Base-by-base conservation (phyloP, 2,888 invertebrate species). In the Cosmia pyralina region DNA sequence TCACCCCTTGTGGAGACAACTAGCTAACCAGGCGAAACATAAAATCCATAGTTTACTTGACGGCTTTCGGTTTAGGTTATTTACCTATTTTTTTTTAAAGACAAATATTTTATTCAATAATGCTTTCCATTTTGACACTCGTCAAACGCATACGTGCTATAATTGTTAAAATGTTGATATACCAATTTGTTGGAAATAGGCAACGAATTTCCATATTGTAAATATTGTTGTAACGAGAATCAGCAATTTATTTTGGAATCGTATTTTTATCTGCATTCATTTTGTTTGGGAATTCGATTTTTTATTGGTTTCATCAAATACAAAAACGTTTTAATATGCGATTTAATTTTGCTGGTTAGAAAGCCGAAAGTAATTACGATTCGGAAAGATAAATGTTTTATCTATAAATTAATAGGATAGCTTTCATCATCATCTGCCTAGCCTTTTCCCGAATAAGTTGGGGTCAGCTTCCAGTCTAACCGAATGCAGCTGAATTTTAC, bases 101-200 rank as follows among this genome's bases (percentile, higher is more conserved):
- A 60, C 41, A 55, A 77, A 60, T n/a, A 62, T 52, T 65, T 48
- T 41, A 53, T 53, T 58, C 41, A 63, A 79, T 44, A 55, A 52
- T 48, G 41, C 19, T 76, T 46, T 60, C 19, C 22, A 44, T 77
- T 63, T 55, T 38, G 68, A 77, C 66, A 80, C 68, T 73, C 48
- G 64, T 80, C 74, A 66, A 48, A 62, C 11, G 13, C 79, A 73
- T n/a, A n/a, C 73, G 63, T 69, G 81, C 63, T 84, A 75, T 81
- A 60, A 84, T 75, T 64, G 69, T 65, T 81, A 70, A 73, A 83
- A 75, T 67, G 60, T 75, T 75, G 63, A 71, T 69, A 60, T 75
- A 60, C 11, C 69, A 72, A 72, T 66, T 75, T 60, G 57, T 7
- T 68, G 41, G 48, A 64, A 73, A 75, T 72, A 58, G 22, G 76